phyloP scores from a whole-genome alignment of 2,888 invertebrate genomes.

The Marronus borbonicus region DNA sequence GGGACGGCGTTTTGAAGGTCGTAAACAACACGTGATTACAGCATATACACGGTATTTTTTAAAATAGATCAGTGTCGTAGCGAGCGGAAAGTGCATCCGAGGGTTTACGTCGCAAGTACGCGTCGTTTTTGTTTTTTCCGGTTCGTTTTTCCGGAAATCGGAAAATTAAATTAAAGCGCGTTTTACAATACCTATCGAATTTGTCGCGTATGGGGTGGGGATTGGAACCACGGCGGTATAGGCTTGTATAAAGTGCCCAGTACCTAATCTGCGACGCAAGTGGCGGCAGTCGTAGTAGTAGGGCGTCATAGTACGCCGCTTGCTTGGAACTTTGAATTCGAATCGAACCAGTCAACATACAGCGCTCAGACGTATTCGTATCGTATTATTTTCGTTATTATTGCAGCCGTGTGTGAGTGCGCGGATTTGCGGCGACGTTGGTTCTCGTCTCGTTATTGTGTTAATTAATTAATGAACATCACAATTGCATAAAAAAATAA shows the following conservation, averaged over 20 bases:
- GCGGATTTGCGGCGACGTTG: neutral
- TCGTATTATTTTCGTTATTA: neutral
- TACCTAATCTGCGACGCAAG: slow-evolving; percentile 52
- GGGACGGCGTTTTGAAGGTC: slow-evolving; percentile 55
- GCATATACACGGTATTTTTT: slow-evolving; percentile 19
- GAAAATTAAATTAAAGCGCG: neutral
- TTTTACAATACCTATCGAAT: neutral
- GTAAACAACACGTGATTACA: slow-evolving; percentile 53
- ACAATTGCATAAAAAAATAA: slow-evolving; percentile 50
- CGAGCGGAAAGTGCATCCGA: slow-evolving; percentile 31
- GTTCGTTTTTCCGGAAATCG: neutral
- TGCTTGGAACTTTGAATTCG: slow-evolving; percentile 36
- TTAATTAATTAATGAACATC: slow-evolving; percentile 56
- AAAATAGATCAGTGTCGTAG: slow-evolving; percentile 37
- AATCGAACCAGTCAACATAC: slow-evolving; percentile 40
- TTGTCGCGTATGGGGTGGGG: slow-evolving; percentile 20
- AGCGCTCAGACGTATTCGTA: slow-evolving; percentile 42
- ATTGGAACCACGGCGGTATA: neutral
- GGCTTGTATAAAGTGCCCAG: slow-evolving; percentile 8
- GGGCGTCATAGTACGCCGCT: slow-evolving; percentile 52
- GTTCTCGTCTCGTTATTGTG: neutral
- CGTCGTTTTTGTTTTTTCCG: neutral
- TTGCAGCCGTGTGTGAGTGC: slow-evolving; percentile 56
- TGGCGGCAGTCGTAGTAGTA: slow-evolving; percentile 54
- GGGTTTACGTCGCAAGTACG: neutral